These are phyloP conservation scores for Meloidogyne hapla DNA, from an alignment of 1,140 invertebrate species.

Conservation along the genomic window DNA sequence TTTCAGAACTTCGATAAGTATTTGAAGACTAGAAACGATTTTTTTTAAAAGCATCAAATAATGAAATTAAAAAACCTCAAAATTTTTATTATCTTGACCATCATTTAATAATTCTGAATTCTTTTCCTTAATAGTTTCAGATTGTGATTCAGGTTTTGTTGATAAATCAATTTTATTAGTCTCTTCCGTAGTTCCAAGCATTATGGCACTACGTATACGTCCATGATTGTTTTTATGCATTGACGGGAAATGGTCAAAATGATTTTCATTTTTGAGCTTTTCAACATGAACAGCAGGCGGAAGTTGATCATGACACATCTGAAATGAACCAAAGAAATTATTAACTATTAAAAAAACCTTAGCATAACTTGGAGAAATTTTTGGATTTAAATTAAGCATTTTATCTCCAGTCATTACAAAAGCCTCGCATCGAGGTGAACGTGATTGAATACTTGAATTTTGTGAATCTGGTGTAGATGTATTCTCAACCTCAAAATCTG, in stretches of 20 bases:
- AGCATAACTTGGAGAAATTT: slow-evolving; percentile 69
- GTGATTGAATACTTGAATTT: neutral
- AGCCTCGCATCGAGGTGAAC: slow-evolving; percentile 74
- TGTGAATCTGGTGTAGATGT: neutral
- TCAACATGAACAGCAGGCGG: slow-evolving; percentile 51
- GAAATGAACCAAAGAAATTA: neutral
- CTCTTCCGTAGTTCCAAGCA: neutral
- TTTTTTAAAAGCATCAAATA: too few relatives aligned
- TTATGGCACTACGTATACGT: neutral
- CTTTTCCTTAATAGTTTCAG: neutral
- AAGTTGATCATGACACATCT: slow-evolving; percentile 51
- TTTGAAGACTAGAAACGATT: neutral
- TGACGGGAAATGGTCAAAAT: slow-evolving; percentile 49
- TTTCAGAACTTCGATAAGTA: neutral
- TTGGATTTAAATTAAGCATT: slow-evolving; percentile 77
- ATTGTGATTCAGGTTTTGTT: neutral
- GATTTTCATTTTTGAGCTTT: slow-evolving; percentile 19
- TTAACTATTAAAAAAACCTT: slow-evolving; percentile 43
- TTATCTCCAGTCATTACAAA: slow-evolving; percentile 96
- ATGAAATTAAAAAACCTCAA: neutral
- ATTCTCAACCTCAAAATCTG: neutral
- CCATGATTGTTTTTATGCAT: slow-evolving; percentile 40
- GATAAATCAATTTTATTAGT: neutral
- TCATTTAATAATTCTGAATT: neutral
- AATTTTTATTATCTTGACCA: neutral